Percentiles rank a stretch among this genome's conserved stretches.
These are phyloP conservation scores for Melinaea menophilus DNA, from an alignment of 2,888 invertebrate species.

Conservation along the genomic window DNA sequence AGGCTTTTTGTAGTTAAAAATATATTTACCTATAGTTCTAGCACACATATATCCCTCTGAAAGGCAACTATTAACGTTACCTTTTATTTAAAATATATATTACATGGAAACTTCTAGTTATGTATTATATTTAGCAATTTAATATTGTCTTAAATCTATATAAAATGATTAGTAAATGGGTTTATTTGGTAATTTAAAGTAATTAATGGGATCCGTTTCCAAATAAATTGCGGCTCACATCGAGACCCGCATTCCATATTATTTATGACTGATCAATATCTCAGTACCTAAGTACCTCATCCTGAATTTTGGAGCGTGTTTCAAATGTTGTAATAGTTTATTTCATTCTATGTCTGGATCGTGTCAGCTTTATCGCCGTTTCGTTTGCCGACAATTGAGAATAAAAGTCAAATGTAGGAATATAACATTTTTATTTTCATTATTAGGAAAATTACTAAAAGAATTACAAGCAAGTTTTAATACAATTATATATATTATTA, in stretches of 20 bases:
- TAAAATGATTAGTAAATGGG: background rate
- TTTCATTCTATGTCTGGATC: background rate
- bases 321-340: background rate
- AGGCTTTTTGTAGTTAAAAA: slow-evolving; percentile 19
- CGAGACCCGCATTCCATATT: slow-evolving; percentile 12
- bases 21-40: slow-evolving; percentile 8
- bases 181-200: background rate
- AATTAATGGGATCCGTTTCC: background rate
- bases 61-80: background rate
- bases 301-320: background rate
- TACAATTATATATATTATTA: no score
- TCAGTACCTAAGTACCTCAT: slow-evolving; percentile 9
- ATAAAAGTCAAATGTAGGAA: no score
- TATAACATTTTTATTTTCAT: no score
- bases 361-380: no score
- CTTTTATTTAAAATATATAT: background rate
- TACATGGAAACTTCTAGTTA: background rate
- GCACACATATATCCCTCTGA: background rate
- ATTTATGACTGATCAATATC: slow-evolving; percentile 19
- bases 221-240: slow-evolving; percentile 12
- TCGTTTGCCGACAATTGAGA: no score
- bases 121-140: no score
- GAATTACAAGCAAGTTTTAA: no score
- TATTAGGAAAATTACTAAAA: no score
- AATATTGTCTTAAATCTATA: no score